Base-by-base conservation (phyloP, 2,113 vertebrate genomes). In the Kryptolebias marmoratus region DNA sequence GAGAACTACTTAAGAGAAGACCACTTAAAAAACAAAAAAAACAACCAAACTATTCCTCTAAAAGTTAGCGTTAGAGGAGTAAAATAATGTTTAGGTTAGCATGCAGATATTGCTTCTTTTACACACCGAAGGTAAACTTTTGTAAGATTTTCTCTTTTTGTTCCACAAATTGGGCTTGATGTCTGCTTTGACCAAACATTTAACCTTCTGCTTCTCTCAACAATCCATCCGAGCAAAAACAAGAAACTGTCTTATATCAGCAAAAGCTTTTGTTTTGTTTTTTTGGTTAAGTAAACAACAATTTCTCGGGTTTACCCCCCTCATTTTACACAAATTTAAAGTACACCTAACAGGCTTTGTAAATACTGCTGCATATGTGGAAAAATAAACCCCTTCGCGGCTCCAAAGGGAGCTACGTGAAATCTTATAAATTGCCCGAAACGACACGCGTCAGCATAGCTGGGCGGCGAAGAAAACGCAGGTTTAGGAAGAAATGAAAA, bases 401-500 rank as follows among this genome's bases (percentile, higher is more conserved):
- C 53, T 70, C 28, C 30, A 27, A 30, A 61, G 57, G 30, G 49
- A 75, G 55, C 50, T 31, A 28, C 15, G 5, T 39, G 39, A 60
- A 65, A 49, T 73, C 50, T 83, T 36, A 59, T 65, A 66, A 70
- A 52, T 31, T 58, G 44, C 47, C 28, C 71, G 12, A 68, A 64
- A 66, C 52, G 44, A 68, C 49, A 44, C 39, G 12, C 74, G 65
- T 74, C 39, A 61, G 32, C 60, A 27, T 16, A 68, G 5, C 6
- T 36, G 63, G 47, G 5, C 9, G 50, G 15, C 61, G 30, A 79
- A 73, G 44, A 68, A 63, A 70, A 50, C 27, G 13, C 42, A 56
- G 11, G 32, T 61, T 59, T 1, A 9, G 60, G 64, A 58, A 58
- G 22, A 42, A 45, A 0, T 14, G 30, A 28, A 22, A 44, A 56